Evolutionary conservation across 2,888 invertebrate species (phyloP), one percentile per base, ranked within the genome.

Genomic region (Calameuta filiformis): DNA sequence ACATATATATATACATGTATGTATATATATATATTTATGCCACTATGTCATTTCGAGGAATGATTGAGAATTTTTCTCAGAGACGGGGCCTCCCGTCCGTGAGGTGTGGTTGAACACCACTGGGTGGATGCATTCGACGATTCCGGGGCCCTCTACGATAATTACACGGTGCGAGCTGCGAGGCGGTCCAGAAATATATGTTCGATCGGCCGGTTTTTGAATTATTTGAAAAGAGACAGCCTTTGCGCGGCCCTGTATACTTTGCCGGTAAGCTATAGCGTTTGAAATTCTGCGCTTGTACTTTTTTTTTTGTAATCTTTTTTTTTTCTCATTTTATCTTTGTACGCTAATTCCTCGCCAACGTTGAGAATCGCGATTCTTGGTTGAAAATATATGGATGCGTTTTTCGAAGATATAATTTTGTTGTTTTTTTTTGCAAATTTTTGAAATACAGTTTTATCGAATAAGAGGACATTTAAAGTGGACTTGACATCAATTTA

Each of bases 201-300:
- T 91, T 91, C 91, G 90, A 91, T 91, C 91, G 90, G 90, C 88
- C 89, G 89, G 89, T 91, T 91, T 91, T 91, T 91, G 90, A 91
- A 91, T 91, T 91, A 91, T 91, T 91, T 90, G 91, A 91, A 91
- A 91, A 91, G 91, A 91, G 91, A 91, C 89, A 89, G 91, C 35
- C 74, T 74, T 74, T 30, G 35, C 30, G 23, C 33, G 30, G 71
- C 56, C 56, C 56, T 56, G 56, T 71, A 71, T 71, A 71, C 71
- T 71, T 71, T 71, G 15, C 33, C 31, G 30, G 31, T 71, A 33
- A 35, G 71, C 71, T 84, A 87, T 88, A 87, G 88, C 88, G 88
- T 84, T 89, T 89, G 56, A 56, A 56, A 86, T 86, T 86, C 85
- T 84, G 83, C 84, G 85, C 85, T 80, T 77, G 76, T 76, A 71